A percentile compares a stretch with the other conserved stretches of the same genome.
Conservation (phyloP, 2,797 vertebrate genomes). For the Cryptoblepharus egeriae region DNA sequence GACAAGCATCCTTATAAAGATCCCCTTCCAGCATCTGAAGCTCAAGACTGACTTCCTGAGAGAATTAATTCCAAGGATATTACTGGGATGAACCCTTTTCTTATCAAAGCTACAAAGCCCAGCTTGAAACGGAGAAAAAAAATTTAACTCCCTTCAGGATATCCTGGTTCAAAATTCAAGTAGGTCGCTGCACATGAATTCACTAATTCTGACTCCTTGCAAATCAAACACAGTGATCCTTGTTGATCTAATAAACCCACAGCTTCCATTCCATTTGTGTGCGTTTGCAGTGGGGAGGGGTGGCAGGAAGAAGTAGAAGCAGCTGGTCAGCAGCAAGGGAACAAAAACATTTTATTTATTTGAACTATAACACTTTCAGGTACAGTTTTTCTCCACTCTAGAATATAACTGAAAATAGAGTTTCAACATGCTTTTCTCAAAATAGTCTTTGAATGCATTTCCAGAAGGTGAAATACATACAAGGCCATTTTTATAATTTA, state of each 20-base stretch:
- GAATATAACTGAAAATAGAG: background rate
- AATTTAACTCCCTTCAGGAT: constrained; percentile 67
- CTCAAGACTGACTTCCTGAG: background rate
- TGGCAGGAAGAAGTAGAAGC: constrained; percentile 30
- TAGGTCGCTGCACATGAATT: constrained; percentile 64
- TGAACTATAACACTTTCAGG: constrained; percentile 36
- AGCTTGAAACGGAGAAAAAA: constrained; percentile 13
- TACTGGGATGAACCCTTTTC: background rate
- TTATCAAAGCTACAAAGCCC: background rate
- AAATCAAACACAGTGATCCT: constrained; percentile 54
- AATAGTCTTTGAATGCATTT: too few relatives aligned
- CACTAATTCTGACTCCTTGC: constrained; percentile 34
- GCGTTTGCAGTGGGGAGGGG: background rate
- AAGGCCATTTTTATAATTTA: too few relatives aligned
- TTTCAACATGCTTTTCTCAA: too few relatives aligned
- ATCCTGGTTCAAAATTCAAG: constrained; percentile 69
- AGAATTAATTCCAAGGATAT: background rate
- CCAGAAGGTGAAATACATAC: too few relatives aligned
- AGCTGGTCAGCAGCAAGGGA: constrained; percentile 36
- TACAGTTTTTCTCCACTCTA: background rate
- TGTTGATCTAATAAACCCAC: constrained; percentile 54
- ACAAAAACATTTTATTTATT: constrained; percentile 19
- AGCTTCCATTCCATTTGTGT: constrained; percentile 5
- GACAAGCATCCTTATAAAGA: background rate
- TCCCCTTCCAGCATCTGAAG: background rate